A percentile compares a stretch with the other conserved stretches of the same genome.
Evolutionary conservation across 1,140 invertebrate genomes (phyloP).

Genomic region (Pseudobourletiella spinata): DNA sequence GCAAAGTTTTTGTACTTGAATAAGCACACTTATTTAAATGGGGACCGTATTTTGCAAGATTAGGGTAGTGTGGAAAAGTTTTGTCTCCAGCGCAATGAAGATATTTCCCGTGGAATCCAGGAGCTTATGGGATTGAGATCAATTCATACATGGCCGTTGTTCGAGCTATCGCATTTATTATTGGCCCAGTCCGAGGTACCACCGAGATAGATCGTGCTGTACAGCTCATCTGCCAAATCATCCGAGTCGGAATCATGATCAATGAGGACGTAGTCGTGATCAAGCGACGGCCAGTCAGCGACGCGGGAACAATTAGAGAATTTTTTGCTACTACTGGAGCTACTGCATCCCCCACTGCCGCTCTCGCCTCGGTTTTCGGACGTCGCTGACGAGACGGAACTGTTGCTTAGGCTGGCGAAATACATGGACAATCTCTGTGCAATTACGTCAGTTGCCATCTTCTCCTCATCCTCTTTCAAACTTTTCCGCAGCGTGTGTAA

Average conservation of each 20-base stretch:
- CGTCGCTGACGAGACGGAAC: no score
- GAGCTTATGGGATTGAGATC: no score
- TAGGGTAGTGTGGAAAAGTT: no score
- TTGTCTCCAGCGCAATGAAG: no score
- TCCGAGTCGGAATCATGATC: background rate
- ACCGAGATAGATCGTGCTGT: slow-evolving; percentile 1
- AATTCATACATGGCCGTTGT: no score
- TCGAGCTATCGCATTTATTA: no score
- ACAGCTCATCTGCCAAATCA: slow-evolving; percentile 2
- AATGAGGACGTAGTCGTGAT: background rate
- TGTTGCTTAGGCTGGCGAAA: background rate
- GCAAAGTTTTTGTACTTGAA: no score
- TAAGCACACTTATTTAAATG: no score
- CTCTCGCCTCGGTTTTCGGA: background rate
- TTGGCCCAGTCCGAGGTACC: background rate
- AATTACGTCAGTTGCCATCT: background rate
- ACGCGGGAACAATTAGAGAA: background rate
- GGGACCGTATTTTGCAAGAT: no score
- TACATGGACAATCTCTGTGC: background rate
- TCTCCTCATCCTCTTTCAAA: slow-evolving; percentile 10
- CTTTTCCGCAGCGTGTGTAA: background rate
- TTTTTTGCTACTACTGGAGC: background rate
- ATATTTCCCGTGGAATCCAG: no score
- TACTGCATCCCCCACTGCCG: background rate
- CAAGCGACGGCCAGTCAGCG: background rate